Conservation (phyloP, 2,797 vertebrate species). For the Chrysocyon brachyurus region DNA sequence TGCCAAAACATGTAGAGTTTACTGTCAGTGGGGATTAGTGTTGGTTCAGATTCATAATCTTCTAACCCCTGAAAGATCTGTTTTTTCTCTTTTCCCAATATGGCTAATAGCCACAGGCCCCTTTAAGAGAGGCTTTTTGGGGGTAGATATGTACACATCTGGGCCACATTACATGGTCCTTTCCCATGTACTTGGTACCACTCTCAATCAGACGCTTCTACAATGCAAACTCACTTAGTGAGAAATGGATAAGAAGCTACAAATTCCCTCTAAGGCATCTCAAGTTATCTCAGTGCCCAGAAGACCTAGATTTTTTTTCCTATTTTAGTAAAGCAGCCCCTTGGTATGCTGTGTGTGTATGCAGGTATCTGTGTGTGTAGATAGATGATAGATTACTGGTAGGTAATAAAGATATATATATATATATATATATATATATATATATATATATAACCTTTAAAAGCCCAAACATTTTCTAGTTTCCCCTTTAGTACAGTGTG, state of each 20-base stretch:
- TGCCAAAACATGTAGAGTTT: background rate
- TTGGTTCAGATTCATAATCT: background rate
- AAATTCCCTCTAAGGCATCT: background rate
- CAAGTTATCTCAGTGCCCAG: background rate
- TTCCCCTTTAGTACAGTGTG: constrained; percentile 18
- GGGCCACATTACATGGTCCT: background rate
- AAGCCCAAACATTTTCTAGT: background rate
- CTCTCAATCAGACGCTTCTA: background rate
- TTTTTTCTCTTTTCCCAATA: background rate
- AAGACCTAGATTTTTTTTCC: background rate
- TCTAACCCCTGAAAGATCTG: background rate
- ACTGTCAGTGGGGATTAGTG: background rate
- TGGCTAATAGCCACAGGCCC: background rate
- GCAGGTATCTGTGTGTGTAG: background rate
- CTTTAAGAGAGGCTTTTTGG: background rate
- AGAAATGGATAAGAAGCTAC: background rate
- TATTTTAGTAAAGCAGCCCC: background rate
- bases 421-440: background rate
- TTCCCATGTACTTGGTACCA: background rate
- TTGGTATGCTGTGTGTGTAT: background rate
- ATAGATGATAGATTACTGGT: background rate
- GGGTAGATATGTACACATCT: background rate
- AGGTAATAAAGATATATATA: background rate
- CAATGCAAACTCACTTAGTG: background rate
- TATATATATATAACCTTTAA: background rate